A percentile compares a stretch with the other conserved stretches of the same genome.
These are phyloP conservation scores for Camelus dromedarius DNA, from an alignment of 2,113 vertebrate species.

Conservation along the genomic window DNA sequence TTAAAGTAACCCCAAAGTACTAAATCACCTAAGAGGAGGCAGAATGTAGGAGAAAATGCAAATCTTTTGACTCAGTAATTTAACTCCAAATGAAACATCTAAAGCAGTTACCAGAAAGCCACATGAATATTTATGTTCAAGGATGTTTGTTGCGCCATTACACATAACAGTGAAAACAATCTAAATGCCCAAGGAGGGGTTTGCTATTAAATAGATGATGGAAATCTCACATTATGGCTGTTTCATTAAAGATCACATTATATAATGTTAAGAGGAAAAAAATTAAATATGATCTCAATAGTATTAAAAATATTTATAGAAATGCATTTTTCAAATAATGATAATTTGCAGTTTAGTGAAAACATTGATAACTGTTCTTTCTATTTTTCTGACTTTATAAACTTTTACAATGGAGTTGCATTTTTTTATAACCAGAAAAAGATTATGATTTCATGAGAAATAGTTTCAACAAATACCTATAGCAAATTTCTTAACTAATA, in stretches of 20 bases:
- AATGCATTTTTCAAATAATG: not conserved
- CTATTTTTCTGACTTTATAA: not conserved
- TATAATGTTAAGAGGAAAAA: not conserved
- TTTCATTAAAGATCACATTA: not conserved
- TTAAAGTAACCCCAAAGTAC: not conserved
- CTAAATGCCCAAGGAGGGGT: not conserved
- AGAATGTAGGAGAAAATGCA: not conserved
- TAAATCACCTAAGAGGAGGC: not conserved
- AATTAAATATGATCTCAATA: not conserved
- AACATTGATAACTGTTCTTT: not conserved
- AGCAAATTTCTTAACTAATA: not conserved
- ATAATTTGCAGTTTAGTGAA: not conserved
- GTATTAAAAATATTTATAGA: constrained; percentile 9
- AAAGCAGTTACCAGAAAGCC: constrained; percentile 7
- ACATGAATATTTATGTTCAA: not conserved
- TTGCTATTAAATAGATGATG: not conserved
- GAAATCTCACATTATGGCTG: not conserved
- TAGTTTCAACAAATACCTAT: not conserved
- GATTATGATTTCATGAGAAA: not conserved
- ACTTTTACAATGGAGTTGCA: not conserved
- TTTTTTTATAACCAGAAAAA: not conserved
- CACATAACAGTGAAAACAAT: not conserved
- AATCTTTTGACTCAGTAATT: constrained; percentile 30
- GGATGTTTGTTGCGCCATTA: not conserved
- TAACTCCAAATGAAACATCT: not conserved